These are phyloP conservation scores for Trididemnum clinides DNA, from an alignment of 23 tunicate genomes.

Conservation along the genomic window DNA sequence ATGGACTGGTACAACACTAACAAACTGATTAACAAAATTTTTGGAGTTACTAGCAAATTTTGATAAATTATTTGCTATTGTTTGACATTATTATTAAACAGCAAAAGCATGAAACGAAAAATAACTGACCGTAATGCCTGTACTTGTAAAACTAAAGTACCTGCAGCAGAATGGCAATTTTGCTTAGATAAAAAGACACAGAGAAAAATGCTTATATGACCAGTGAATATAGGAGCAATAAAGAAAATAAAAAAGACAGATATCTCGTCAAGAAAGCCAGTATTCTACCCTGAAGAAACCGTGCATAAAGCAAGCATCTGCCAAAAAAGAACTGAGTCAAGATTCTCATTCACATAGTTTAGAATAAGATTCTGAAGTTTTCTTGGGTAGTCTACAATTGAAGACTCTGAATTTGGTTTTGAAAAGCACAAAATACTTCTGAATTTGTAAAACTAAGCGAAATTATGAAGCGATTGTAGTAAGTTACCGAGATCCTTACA, in stretches of 20 bases:
- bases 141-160: background rate
- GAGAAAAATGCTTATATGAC: background rate
- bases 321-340: background rate
- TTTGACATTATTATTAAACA: too few species aligned
- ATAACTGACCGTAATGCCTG: background rate
- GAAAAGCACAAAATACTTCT: slow-evolving; percentile 4
- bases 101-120: background rate
- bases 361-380: background rate
- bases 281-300: background rate
- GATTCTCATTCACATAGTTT: background rate
- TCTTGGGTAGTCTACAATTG: background rate
- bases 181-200: background rate
- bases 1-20: background rate
- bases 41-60: background rate
- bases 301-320: background rate
- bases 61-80: slow-evolving; percentile 12
- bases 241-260: background rate
- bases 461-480: slow-evolving; percentile 2
- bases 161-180: slow-evolving; percentile 10
- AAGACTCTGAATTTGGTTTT: background rate
- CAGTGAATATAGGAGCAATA: background rate
- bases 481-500: background rate
- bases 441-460: background rate
- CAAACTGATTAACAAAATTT: background rate
- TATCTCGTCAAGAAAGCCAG: background rate